These are phyloP conservation scores for Ophiothrix spiculata DNA, from an alignment of 35 echinoderm and acorn worm species.

Conservation along the genomic window DNA sequence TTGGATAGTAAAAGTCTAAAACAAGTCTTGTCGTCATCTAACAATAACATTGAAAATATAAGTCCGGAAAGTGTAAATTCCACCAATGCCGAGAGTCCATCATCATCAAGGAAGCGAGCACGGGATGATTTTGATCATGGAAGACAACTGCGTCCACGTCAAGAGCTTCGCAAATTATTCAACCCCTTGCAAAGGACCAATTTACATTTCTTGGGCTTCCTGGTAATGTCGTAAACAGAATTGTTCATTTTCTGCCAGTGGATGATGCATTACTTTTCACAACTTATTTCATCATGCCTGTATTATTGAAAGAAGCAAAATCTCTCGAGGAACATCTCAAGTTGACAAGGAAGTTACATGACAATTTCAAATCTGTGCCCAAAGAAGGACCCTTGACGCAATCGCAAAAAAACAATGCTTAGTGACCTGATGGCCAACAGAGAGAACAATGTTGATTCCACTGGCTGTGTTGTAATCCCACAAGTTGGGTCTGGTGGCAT, in stretches of 20 bases:
- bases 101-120: not conserved
- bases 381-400: not conserved
- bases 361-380: not conserved
- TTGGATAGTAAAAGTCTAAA: slow-evolving; percentile 2
- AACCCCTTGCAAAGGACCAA: too few relatives aligned
- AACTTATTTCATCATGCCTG: not conserved
- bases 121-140: not conserved
- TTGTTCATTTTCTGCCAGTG: not conserved
- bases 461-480: not conserved
- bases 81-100: too few relatives aligned
- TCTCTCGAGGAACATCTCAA: not conserved
- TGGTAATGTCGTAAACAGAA: not conserved
- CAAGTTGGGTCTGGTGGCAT: not conserved
- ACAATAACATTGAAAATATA: not conserved
- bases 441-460: not conserved
- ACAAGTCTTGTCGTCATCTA: too few relatives aligned
- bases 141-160: not conserved
- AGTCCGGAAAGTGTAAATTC: too few relatives aligned
- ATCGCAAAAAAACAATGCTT: not conserved
- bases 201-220: not conserved
- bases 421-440: not conserved
- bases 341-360: not conserved
- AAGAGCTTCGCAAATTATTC: not conserved
- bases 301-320: too few relatives aligned
- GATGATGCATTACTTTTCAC: not conserved